A percentile compares a stretch with the other conserved stretches of the same genome.
Conservation (phyloP, 2,113 vertebrate genomes). For the Poeciliopsis prolifica region DNA sequence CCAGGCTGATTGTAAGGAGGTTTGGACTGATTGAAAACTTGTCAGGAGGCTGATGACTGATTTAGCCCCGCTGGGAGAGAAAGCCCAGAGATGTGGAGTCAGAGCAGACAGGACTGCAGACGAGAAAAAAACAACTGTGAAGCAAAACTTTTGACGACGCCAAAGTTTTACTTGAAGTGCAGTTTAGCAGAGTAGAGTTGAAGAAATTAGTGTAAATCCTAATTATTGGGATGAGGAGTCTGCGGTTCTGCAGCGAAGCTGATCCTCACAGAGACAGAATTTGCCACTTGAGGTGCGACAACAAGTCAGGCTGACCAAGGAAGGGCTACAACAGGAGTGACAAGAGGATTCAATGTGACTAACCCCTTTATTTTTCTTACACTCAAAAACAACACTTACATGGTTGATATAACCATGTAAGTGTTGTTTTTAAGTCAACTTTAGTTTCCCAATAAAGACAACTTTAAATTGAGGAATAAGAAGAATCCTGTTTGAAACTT, state of each 20-base stretch:
- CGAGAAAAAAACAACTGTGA: background rate
- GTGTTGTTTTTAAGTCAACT: background rate
- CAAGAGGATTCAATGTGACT: background rate
- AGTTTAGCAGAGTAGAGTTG: background rate
- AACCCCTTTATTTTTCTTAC: background rate
- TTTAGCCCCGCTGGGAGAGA: background rate
- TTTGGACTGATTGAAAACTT: background rate
- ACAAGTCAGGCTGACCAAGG: background rate
- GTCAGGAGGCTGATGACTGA: background rate
- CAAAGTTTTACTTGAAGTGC: background rate
- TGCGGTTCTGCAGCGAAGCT: background rate
- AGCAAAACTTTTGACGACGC: background rate
- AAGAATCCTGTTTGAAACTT: too few species aligned
- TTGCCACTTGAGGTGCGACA: background rate
- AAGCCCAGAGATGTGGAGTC: background rate
- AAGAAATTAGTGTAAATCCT: background rate
- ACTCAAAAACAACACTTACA: background rate
- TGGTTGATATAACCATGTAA: background rate
- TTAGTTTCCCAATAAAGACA: too few species aligned
- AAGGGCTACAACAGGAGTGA: background rate
- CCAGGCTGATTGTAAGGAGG: background rate
- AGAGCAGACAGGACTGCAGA: background rate
- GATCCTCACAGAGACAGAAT: background rate
- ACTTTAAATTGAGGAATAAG: too few species aligned
- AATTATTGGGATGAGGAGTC: background rate